These are phyloP conservation scores for Athrips mouffetella DNA, from an alignment of 2,888 invertebrate species.

Conservation along the genomic window DNA sequence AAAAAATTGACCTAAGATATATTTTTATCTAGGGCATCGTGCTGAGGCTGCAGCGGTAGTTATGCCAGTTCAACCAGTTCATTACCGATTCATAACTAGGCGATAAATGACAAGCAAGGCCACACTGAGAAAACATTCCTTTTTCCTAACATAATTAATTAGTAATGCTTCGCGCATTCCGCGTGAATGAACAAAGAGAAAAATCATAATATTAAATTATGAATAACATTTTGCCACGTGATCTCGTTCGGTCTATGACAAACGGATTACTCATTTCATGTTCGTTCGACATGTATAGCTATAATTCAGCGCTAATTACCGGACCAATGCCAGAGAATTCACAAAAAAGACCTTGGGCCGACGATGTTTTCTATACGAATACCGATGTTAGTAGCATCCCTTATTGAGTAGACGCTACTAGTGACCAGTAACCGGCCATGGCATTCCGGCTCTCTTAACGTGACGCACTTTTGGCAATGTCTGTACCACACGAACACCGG, in stretches of 20 bases:
- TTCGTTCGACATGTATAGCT: conserved; percentile 50
- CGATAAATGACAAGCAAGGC: no score
- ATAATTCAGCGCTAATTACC: conserved; percentile 50
- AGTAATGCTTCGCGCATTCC: no score
- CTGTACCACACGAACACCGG: conserved; percentile 30
- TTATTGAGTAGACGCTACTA: conserved; percentile 50
- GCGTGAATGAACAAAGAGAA: no score
- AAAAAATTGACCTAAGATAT: no score
- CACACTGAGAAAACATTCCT: no score
- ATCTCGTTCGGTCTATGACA: conserved; percentile 37
- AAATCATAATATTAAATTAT: no score
- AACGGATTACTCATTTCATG: conserved; percentile 54
- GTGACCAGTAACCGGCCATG: conserved; percentile 33
- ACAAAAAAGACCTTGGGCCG: conserved; percentile 52
- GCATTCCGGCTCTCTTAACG: conserved; percentile 35
- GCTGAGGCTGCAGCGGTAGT: no score
- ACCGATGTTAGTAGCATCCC: conserved; percentile 50
- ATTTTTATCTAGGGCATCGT: no score
- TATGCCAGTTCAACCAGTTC: no score
- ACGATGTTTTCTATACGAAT: conserved; percentile 56
- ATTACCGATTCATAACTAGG: no score
- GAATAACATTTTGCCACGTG: conserved; percentile 28
- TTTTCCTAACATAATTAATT: no score
- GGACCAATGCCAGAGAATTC: conserved; percentile 70
- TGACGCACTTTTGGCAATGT: conserved; percentile 59